These are phyloP conservation scores for Dinocampus coccinellae DNA, from an alignment of 2,888 invertebrate genomes.

Conservation along the genomic window DNA sequence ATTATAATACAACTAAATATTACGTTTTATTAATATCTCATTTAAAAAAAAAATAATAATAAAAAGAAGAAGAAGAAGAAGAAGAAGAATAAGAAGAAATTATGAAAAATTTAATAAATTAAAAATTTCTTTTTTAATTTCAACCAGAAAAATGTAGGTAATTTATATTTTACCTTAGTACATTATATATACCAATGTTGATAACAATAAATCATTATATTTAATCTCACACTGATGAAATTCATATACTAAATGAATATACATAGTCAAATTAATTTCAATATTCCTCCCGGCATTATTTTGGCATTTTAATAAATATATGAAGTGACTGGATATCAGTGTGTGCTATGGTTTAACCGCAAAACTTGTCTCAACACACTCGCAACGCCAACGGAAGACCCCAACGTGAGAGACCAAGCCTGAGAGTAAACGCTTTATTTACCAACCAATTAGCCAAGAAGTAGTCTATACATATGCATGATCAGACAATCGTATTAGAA, in stretches of 20 bases:
- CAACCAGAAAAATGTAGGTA: neutral
- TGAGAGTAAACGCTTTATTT: slow-evolving; percentile 48
- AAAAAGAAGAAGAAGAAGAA: too few species aligned
- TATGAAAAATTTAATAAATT: neutral
- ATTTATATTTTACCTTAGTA: neutral
- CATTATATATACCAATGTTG: neutral
- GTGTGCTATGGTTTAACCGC: neutral
- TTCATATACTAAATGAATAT: neutral
- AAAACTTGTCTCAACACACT: slow-evolving; percentile 38
- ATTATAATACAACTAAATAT: neutral
- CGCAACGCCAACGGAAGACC: slow-evolving; percentile 1
- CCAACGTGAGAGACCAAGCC: too few species aligned
- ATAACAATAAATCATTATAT: neutral
- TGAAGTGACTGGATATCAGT: neutral
- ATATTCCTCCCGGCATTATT: neutral
- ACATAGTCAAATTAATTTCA: neutral
- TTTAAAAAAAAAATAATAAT: too few species aligned
- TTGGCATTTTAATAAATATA: neutral
- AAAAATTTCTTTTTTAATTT: neutral
- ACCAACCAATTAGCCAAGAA: slow-evolving; percentile 53
- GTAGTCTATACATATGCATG: slow-evolving; percentile 51
- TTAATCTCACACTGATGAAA: neutral
- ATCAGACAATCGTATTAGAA: slow-evolving; percentile 30
- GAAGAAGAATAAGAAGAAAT: too few species aligned
- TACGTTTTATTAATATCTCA: neutral